Evolutionary conservation across 1,140 invertebrate genomes (phyloP), one percentile per base, ranked within the genome.

Genomic region (Acyrthosiphon pisum): DNA sequence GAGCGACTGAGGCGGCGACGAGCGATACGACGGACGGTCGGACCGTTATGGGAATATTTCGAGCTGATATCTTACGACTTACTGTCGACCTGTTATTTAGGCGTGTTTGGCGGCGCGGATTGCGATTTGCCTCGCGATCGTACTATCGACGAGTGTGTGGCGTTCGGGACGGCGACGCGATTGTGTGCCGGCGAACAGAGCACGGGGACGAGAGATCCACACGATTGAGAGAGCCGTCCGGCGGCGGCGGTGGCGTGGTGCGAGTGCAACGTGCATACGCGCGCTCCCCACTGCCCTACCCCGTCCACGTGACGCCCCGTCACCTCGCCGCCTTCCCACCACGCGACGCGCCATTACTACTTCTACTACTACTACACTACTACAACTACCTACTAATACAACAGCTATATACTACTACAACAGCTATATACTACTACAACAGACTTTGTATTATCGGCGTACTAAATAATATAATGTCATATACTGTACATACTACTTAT

Each of bases 121-220:
- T 76, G 60, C 60, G 30, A 76, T 76, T 76, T n/a, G n/a, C 30
- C 60, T n/a, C 4, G 60, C 60, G 60, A n/a, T 76, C 60, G 60
- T 18, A 41, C 41, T 41, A n/a, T 76, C 60, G 30, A 2, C 60
- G 60, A 4, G 14, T 18, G 60, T 76, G 14, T n/a, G n/a, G 30
- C 14, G 30, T n/a, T 68, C 60, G 60, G 46, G 0, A 53, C 48
- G 18, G 46, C 30, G 30, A 30, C n/a, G 87, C 86, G 86, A 26
- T 22, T 30, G 46, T 68, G 9, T n/a, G 60, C 30, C 60, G 22
- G 20, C 83, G 83, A 90, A 30, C 20, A 37, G 88, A 90, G 26
- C 88, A 90, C 88, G 88, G n/a, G 88, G 88, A 60, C 88, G 88
- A 90, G n/a, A 90, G 88, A 60, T 56, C 22, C 35, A n/a, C 88